A percentile compares a stretch with the other conserved stretches of the same genome.
phyloP scores from a whole-genome alignment of 2,888 invertebrate species.

The Pterobdella sp. region DNA sequence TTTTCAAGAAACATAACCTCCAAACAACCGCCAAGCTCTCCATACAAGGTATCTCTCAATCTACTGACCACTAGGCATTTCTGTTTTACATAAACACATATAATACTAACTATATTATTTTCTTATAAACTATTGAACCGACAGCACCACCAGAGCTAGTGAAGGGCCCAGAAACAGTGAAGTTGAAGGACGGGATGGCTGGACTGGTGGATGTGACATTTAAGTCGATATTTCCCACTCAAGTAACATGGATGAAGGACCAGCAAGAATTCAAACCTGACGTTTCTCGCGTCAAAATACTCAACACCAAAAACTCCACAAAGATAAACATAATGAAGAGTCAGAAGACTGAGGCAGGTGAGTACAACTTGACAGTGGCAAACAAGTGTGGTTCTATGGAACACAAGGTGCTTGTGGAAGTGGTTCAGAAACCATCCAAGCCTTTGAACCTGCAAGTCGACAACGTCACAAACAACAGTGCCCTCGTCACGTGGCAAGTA shows the following conservation, averaged over 20 bases:
- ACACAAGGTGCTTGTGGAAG: constrained; percentile 37
- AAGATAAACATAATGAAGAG: constrained; percentile 38
- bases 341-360: constrained; percentile 36
- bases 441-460: constrained; percentile 39
- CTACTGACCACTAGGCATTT: not conserved
- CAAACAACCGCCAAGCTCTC: constrained; percentile 43
- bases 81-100: not conserved
- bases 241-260: constrained; percentile 40
- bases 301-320: constrained; percentile 39
- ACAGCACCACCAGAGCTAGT: constrained; percentile 38
- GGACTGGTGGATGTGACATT: constrained; percentile 39
- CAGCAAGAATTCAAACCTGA: constrained; percentile 31
- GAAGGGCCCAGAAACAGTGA: constrained; percentile 35
- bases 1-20: constrained; percentile 39
- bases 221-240: constrained; percentile 38
- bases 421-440: constrained; percentile 58
- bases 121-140: constrained; percentile 9
- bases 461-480: constrained; percentile 46
- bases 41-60: constrained; percentile 42
- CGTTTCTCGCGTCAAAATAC: constrained; percentile 31
- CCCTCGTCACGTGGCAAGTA: constrained; percentile 47
- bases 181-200: constrained; percentile 37
- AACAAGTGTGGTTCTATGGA: constrained; percentile 38
- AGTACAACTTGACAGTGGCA: constrained; percentile 38
- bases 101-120: not conserved